phyloP scores from a whole-genome alignment of 2,888 invertebrate genomes.

The Ectemnius cavifrons region DNA sequence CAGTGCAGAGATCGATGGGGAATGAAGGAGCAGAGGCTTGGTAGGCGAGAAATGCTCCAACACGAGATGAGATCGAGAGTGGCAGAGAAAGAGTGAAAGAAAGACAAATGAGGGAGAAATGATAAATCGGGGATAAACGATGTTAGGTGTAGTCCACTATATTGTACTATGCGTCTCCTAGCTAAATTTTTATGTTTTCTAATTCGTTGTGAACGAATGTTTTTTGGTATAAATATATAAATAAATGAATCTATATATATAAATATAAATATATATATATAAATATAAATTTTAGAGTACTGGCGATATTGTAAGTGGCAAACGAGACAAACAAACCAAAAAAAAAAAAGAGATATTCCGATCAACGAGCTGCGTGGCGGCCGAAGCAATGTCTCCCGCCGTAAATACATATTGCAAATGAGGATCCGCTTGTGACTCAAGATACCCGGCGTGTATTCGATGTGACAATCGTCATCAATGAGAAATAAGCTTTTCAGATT shows the following conservation, averaged over 20 bases:
- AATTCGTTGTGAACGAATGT: conserved; percentile 72
- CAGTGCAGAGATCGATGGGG: background rate
- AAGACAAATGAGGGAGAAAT: background rate
- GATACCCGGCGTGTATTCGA: background rate
- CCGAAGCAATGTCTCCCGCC: conserved; percentile 43
- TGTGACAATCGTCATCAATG: no score
- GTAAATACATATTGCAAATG: conserved; percentile 15
- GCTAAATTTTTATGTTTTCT: conserved; percentile 71
- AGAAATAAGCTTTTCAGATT: no score
- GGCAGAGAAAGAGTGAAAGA: conserved; percentile 1
- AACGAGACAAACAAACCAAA: conserved; percentile 31
- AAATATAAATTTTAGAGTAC: conserved; percentile 64
- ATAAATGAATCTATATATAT: conserved; percentile 63
- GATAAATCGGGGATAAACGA: conserved; percentile 49
- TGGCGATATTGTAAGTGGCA: conserved; percentile 53
- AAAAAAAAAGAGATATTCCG: no score
- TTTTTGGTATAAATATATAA: conserved; percentile 66
- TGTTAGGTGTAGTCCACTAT: conserved; percentile 71
- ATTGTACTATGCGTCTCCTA: conserved; percentile 70
- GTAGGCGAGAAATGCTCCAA: no score
- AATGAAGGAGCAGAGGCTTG: background rate
- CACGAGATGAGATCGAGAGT: conserved; percentile 21
- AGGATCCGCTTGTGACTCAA: background rate
- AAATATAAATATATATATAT: conserved; percentile 54
- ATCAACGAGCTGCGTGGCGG: conserved; percentile 69